These are phyloP conservation scores for Pristionchus exspectatus DNA, from an alignment of 2,888 invertebrate species.

Conservation along the genomic window DNA sequence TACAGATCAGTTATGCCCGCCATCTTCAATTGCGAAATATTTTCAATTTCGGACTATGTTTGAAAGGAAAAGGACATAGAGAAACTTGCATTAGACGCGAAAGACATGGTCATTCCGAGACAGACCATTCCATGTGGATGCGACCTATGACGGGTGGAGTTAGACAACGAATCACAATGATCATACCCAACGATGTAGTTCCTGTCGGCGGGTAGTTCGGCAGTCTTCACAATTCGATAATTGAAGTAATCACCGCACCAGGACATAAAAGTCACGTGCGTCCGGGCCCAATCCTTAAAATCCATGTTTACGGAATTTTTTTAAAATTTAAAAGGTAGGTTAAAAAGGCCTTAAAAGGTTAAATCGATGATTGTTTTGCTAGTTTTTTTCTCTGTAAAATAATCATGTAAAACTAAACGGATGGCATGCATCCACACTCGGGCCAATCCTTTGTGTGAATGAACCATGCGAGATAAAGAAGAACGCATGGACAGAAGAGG, in stretches of 20 bases:
- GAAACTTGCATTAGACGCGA: background rate
- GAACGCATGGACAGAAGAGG: background rate
- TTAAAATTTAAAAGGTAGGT: too few relatives aligned
- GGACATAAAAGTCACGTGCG: background rate
- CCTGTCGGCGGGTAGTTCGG: background rate
- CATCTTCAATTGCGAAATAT: background rate
- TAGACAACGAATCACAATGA: too few relatives aligned
- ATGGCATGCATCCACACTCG: slow-evolving; percentile 9
- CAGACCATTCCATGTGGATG: slow-evolving; percentile 29
- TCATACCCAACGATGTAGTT: slow-evolving; percentile 32
- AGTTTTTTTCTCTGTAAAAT: too few relatives aligned
- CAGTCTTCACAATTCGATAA: slow-evolving; percentile 25
- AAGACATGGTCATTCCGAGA: background rate
- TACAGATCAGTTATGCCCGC: background rate
- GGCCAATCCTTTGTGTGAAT: background rate
- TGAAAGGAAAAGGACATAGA: background rate
- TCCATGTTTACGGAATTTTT: background rate
- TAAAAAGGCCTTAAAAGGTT: too few relatives aligned
- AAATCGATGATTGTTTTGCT: too few relatives aligned
- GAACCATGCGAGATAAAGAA: background rate
- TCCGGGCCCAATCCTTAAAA: background rate
- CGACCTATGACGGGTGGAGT: background rate
- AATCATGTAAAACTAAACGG: background rate
- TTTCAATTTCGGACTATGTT: background rate
- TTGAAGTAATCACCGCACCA: slow-evolving; percentile 38